Conservation (phyloP, 2,888 invertebrate genomes). For the Conomelus anceps region DNA sequence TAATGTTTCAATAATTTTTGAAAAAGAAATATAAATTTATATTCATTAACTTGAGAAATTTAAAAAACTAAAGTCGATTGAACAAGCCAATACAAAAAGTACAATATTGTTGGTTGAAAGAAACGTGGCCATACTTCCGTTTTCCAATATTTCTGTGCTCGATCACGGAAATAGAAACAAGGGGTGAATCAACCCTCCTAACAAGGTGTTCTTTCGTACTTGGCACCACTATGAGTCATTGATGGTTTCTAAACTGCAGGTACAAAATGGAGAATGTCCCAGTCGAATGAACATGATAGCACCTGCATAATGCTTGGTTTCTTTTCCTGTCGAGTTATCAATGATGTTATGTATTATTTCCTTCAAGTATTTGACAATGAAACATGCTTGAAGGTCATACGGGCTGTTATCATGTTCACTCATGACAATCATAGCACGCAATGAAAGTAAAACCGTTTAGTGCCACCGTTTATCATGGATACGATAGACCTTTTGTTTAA, state of each 20-base stretch:
- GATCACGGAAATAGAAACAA: neutral
- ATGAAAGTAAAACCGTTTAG: neutral
- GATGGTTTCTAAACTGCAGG: neutral
- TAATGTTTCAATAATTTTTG: no score
- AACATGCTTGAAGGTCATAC: neutral
- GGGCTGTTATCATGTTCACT: neutral
- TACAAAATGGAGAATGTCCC: neutral
- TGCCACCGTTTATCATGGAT: no score
- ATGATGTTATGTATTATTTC: neutral
- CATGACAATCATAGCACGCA: neutral
- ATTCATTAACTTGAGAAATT: no score
- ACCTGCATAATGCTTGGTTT: neutral
- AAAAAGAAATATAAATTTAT: no score
- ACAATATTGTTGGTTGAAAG: neutral
- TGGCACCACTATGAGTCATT: neutral
- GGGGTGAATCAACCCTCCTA: neutral
- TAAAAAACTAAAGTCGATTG: no score
- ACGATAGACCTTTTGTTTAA: no score
- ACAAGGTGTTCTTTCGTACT: neutral
- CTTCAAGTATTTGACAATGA: neutral
- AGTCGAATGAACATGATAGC: neutral
- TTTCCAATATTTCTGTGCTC: neutral
- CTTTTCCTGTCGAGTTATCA: neutral
- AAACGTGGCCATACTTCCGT: neutral
- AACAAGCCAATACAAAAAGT: neutral